Evolutionary conservation across 2,888 invertebrate species (phyloP), one percentile per base, ranked within the genome.

Genomic region (Phengaris arion): DNA sequence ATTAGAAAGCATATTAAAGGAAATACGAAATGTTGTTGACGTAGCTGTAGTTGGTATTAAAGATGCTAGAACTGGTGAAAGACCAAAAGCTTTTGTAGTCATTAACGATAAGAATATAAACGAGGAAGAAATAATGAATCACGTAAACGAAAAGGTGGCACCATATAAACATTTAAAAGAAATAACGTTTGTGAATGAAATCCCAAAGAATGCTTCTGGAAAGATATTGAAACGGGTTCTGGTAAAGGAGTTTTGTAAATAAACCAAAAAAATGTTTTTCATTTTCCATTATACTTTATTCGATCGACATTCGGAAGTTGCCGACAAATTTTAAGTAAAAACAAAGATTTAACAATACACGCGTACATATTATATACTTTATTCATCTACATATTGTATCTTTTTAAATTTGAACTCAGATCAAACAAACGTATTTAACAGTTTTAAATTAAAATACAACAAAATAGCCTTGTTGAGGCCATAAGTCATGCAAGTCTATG

Each of bases 41-140:
- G 97, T 96, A 0, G 98, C 97, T 0, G 98, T 98, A 0, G 93
- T 98, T 77, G 98, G 98, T 0, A 87, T 97, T 15, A 95, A 96
- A 0, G 95, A 97, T 83, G 88, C 93, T 0, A 85, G 88, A 13
- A 93, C 92, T 57, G 98, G 98, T 5, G 97, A 98, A 88, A 94
- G 95, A 10, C 98, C 98, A 0, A 94, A 95, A 82, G 98, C 97
- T 0, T 96, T 96, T 81, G 90, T 98, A 4, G 95, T 96, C 0
- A 81, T 93, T 0, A 95, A 95, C 79, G 89, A 87, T n/a, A 79
- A 82, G 7, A 86, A 87, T 52, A 83, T 94, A 0, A 92, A 87
- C 0, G 91, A 91, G 15, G 91, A 94, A 15, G 95, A 96, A 46
- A 92, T 94, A 46, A 92, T 94, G 74, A 87, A 94, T 0, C 96